phyloP scores from a whole-genome alignment of 2,113 vertebrate species.

The Zosterops lateralis region DNA sequence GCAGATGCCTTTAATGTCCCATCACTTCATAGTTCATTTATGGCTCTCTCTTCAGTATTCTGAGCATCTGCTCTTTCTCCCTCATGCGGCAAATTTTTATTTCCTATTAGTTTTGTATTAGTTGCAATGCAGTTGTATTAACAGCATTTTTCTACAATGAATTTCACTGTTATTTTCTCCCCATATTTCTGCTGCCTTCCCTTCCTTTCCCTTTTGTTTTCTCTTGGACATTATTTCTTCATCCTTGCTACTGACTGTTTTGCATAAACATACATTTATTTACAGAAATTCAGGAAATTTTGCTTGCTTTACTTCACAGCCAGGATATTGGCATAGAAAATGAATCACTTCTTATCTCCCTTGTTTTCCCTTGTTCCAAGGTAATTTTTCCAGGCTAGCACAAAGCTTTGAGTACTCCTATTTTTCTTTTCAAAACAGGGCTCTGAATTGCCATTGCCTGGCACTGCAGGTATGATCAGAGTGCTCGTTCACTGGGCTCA shows the following conservation, averaged over 20 bases:
- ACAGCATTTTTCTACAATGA: not conserved
- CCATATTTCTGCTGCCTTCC: not conserved
- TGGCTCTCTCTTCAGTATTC: not conserved
- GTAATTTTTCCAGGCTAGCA: not conserved
- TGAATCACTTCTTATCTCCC: not conserved
- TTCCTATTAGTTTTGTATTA: not conserved
- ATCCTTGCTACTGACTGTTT: not conserved
- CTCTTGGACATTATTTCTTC: not conserved
- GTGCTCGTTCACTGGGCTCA: not conserved
- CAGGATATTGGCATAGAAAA: not conserved
- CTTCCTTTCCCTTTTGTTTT: not conserved
- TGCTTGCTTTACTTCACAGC: not conserved
- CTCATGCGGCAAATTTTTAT: not conserved
- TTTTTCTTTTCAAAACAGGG: not conserved
- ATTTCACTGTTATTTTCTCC: not conserved
- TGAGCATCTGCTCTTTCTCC: not conserved
- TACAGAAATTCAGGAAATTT: not conserved
- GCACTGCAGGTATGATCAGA: not conserved
- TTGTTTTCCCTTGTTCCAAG: not conserved
- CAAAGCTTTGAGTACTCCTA: not conserved
- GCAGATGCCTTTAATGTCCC: not conserved
- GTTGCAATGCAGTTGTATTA: not conserved
- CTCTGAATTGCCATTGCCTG: not conserved
- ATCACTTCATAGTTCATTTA: not conserved
- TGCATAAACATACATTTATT: not conserved